phyloP scores from a whole-genome alignment of 2,797 vertebrate species.

The Antrozous pallidus region DNA sequence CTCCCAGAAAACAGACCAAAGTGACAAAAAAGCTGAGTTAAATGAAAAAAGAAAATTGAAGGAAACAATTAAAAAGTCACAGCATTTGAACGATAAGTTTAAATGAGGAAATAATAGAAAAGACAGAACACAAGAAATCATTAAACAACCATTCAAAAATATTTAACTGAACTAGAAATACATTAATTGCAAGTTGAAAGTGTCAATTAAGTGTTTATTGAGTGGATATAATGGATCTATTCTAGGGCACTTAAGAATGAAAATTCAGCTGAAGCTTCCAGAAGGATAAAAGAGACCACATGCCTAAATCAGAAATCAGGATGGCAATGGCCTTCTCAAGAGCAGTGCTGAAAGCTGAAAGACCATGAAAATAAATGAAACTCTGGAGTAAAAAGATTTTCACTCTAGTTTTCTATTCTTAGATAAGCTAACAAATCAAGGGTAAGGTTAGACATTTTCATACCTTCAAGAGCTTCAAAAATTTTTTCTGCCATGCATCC shows the following conservation, averaged over 20 bases:
- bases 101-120: not conserved
- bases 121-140: not conserved
- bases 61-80: not conserved
- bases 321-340: not conserved
- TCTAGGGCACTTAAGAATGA: not conserved
- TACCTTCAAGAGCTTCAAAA: not conserved
- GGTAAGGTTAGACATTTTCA: not conserved
- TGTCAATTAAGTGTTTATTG: not conserved
- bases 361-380: not conserved
- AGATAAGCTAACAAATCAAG: not conserved
- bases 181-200: not conserved
- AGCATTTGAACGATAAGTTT: not conserved
- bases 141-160: not conserved
- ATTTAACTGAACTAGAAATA: not conserved
- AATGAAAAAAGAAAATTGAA: not conserved
- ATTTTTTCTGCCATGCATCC: not conserved
- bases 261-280: slow-evolving; percentile 17
- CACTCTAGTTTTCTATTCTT: not conserved
- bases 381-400: not conserved
- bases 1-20: not conserved
- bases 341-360: not conserved
- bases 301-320: not conserved
- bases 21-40: not conserved
- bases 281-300: not conserved
- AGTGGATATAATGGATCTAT: not conserved